Conservation (phyloP, 1,140 invertebrate species). For the Drosophila jambulina region DNA sequence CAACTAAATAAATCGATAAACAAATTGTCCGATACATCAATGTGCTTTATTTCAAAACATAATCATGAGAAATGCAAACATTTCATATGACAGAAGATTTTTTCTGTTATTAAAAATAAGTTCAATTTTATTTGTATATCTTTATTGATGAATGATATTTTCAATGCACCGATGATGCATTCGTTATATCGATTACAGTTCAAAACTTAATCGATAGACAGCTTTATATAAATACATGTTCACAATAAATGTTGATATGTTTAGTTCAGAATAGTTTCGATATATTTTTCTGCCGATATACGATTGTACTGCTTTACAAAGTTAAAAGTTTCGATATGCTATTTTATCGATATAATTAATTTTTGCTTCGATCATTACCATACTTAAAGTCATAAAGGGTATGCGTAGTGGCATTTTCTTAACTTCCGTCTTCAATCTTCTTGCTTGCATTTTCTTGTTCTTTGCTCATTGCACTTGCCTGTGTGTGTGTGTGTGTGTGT, state of each 20-base stretch:
- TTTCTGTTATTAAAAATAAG: no score
- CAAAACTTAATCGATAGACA: no score
- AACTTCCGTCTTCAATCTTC: not conserved
- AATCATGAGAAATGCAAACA: no score
- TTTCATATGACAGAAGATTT: no score
- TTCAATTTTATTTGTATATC: no score
- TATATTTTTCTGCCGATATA: not conserved
- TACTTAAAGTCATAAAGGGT: not conserved
- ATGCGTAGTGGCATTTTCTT: not conserved
- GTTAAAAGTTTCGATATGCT: not conserved
- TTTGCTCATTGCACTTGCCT: conserved; percentile 9
- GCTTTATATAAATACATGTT: no score
- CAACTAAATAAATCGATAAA: no score
- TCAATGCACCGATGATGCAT: no score
- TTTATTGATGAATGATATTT: no score
- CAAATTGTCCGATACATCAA: not conserved
- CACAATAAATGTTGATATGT: no score
- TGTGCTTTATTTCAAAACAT: no score
- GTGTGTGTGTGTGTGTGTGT: not conserved
- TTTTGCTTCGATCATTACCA: not conserved
- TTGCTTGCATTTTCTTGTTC: conserved; percentile 5
- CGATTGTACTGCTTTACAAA: not conserved
- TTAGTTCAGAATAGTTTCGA: not conserved
- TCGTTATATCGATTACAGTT: no score
- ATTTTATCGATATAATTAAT: not conserved